Evolutionary conservation across 2,797 vertebrate species (phyloP), one percentile per base, ranked within the genome.

Genomic region (Coccyzus lansbergi): DNA sequence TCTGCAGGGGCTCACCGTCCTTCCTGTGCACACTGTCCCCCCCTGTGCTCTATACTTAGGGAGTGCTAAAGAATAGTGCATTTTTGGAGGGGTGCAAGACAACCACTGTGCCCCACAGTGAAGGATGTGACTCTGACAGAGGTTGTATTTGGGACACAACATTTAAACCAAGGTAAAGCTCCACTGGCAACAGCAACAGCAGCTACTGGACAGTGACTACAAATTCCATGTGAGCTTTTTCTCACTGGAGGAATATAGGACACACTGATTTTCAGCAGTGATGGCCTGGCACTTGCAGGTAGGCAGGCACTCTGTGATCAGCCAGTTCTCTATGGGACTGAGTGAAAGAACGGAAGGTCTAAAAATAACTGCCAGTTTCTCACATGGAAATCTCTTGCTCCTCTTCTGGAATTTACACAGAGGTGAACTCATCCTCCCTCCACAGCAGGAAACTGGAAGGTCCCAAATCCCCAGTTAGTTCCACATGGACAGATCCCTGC

Each of bases 401-500:
- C 34, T 83, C 46, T 87, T 85, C 76, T 53, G 83, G 67, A 87
- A 56, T 70, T 83, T 51, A 64, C 10, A 20, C 3, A 1, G 58
- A 85, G 25, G 36, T 86, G 63, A 92, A 84, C n/a, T 68, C 40
- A 34, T 80, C 64, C 18, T 85, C 46, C 44, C 31, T 77, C 56
- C 42, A 40, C 68, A 92, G 49, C 60, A 91, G 86, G 79, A 70
- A 83, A 70, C 34, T 56, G 49, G 53, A 89, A 85, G 82, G 71
- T 91, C 75, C 60, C 44, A 63, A 86, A 81, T 92, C 59, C 67
- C 83, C 44, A 34, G 75, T 91, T 93, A 91, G 75, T 85, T 94
- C 90, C 87, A 93, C 87, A 58, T 60, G 86, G 76, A 70, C 64
- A 92, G 64, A 80, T 71, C 53, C 51, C 84, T 80, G 64, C 90